A percentile compares a stretch with the other conserved stretches of the same genome.
phyloP scores from a whole-genome alignment of 2,797 vertebrate species.

The Centroberyx gerrardi region DNA sequence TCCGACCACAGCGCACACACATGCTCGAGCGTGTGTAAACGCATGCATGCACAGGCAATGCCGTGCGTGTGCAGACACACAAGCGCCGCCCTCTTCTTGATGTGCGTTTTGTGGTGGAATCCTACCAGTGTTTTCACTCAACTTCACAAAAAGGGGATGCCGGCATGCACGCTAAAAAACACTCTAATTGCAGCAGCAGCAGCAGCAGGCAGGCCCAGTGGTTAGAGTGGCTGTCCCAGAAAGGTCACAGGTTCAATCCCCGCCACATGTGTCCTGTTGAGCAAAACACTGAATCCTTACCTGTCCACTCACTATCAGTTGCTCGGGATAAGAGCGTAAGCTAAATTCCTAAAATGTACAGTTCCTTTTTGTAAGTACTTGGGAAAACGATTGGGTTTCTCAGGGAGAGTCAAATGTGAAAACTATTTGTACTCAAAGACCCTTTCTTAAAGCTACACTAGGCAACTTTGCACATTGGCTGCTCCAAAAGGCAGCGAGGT shows the following conservation, averaged over 20 bases:
- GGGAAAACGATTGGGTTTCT: no score
- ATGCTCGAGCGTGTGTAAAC: constrained; percentile 25
- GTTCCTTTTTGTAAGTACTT: no score
- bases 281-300: neutral
- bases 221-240: constrained; percentile 33
- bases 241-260: constrained; percentile 46
- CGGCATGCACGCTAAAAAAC: constrained; percentile 56
- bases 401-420: no score
- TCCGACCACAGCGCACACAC: constrained; percentile 41
- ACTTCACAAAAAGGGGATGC: constrained; percentile 32
- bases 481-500: no score
- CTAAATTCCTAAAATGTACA: neutral
- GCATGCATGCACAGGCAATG: neutral
- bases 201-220: constrained; percentile 28
- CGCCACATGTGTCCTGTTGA: neutral
- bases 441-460: no score
- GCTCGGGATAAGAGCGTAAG: no score
- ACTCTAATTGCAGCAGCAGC: constrained; percentile 23
- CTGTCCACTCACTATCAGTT: no score
- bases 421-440: no score
- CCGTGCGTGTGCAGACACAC: constrained; percentile 34
- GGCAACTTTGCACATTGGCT: no score
- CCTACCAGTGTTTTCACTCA: constrained; percentile 28
- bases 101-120: constrained; percentile 32
- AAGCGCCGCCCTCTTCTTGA: constrained; percentile 8